These are phyloP conservation scores for Drosophila atroscutellata DNA, from an alignment of 2,888 invertebrate species.

Conservation along the genomic window DNA sequence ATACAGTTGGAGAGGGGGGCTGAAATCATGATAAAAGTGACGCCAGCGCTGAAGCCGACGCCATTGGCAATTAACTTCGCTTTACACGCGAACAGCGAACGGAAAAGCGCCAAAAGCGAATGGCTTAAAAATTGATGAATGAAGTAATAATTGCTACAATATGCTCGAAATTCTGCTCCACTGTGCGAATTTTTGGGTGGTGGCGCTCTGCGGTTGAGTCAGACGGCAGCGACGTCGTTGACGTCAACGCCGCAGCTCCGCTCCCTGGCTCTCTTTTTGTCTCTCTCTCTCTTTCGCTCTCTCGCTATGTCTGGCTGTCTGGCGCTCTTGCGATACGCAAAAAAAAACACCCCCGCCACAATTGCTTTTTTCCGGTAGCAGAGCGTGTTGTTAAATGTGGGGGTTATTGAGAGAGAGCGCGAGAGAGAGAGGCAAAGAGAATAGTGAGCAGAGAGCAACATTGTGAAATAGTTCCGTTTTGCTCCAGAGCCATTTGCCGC, in stretches of 20 bases:
- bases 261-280: conserved; percentile 38
- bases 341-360: conserved; percentile 65
- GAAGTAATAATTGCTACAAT: conserved; percentile 60
- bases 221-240: conserved; percentile 49
- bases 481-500: conserved; percentile 40
- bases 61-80: conserved; percentile 38
- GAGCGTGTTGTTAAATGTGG: conserved; percentile 29
- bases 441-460: conserved; percentile 9
- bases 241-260: conserved; percentile 52
- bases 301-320: conserved; percentile 16
- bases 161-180: conserved; percentile 54
- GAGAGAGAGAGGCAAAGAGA: conserved; percentile 7
- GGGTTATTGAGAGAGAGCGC: conserved; percentile 25
- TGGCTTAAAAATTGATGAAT: conserved; percentile 63
- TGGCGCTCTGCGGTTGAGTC: conserved; percentile 59
- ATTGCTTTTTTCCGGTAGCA: conserved; percentile 55
- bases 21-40: conserved; percentile 35
- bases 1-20: not conserved
- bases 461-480: conserved; percentile 56
- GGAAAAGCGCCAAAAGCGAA: conserved; percentile 38
- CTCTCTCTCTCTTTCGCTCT: conserved; percentile 16
- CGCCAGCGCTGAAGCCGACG: conserved; percentile 13
- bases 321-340: conserved; percentile 30
- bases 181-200: conserved; percentile 75
- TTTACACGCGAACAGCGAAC: conserved; percentile 33